phyloP scores from a whole-genome alignment of 2,888 invertebrate genomes.

The Teleiodes luculella region DNA sequence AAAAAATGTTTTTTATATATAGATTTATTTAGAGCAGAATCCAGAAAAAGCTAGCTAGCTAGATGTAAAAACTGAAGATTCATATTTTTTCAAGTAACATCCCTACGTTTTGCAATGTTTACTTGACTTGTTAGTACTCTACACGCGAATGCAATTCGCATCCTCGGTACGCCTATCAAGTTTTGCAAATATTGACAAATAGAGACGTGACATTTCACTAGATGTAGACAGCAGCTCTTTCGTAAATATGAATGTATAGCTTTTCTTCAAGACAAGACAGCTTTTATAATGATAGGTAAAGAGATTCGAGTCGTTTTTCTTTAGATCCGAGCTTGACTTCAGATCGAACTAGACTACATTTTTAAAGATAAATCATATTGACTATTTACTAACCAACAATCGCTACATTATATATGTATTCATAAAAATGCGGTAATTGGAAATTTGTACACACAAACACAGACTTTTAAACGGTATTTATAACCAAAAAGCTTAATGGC shows the following conservation, averaged over 20 bases:
- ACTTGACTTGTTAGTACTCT: constrained; percentile 37
- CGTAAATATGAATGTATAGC: no score
- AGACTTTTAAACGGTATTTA: not conserved
- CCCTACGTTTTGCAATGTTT: constrained; percentile 43
- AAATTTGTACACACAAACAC: not conserved
- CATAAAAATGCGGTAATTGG: not conserved
- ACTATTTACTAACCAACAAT: no score
- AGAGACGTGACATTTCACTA: constrained; percentile 11
- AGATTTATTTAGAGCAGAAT: no score
- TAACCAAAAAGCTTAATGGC: not conserved
- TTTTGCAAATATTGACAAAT: constrained; percentile 36
- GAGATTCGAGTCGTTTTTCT: no score
- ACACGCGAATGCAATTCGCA: constrained; percentile 31
- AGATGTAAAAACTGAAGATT: not conserved
- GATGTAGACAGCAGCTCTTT: not conserved
- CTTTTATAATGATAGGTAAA: no score
- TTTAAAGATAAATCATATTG: no score
- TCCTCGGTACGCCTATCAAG: constrained; percentile 35
- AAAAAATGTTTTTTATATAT: not conserved
- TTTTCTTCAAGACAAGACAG: no score
- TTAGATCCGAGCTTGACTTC: no score
- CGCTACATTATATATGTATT: no score
- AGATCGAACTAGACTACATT: no score
- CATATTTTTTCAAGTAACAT: constrained; percentile 18
- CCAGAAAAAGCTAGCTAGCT: not conserved